Evolutionary conservation across 2,113 vertebrate species (phyloP).

Genomic region (Perccottus glenii): DNA sequence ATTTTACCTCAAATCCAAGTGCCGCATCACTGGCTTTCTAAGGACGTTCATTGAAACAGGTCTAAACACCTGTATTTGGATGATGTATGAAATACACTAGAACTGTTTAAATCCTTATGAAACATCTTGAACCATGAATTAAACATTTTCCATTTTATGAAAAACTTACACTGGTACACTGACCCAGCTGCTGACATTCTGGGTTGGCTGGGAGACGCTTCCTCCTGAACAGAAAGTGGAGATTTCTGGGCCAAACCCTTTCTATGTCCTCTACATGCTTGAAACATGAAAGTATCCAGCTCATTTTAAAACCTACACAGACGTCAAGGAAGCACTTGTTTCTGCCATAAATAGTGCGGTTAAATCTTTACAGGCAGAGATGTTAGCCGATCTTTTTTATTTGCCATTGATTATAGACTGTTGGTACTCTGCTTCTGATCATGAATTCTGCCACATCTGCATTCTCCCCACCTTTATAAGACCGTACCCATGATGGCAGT

Average conservation of each 20-base stretch:
- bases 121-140: neutral
- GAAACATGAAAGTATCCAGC: neutral
- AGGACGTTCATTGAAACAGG: constrained; percentile 1
- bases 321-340: neutral
- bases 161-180: constrained; percentile 6
- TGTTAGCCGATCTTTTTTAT: too few species aligned
- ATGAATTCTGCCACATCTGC: constrained; percentile 20
- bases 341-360: neutral
- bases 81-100: too few species aligned
- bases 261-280: constrained; percentile 9
- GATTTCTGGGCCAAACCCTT: constrained; percentile 7
- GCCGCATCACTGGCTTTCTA: constrained; percentile 4
- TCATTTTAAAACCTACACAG: neutral
- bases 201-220: neutral
- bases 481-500: constrained; percentile 16
- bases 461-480: constrained; percentile 15
- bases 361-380: neutral
- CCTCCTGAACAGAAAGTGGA: neutral
- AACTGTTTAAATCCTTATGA: too few species aligned
- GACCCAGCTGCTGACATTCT: neutral
- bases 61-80: neutral
- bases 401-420: constrained; percentile 21
- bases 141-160: constrained; percentile 9
- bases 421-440: constrained; percentile 10
- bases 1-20: neutral